A percentile compares a stretch with the other conserved stretches of the same genome.
phyloP scores from a whole-genome alignment of 2,888 invertebrate genomes.

The Cacoxenus indagator region DNA sequence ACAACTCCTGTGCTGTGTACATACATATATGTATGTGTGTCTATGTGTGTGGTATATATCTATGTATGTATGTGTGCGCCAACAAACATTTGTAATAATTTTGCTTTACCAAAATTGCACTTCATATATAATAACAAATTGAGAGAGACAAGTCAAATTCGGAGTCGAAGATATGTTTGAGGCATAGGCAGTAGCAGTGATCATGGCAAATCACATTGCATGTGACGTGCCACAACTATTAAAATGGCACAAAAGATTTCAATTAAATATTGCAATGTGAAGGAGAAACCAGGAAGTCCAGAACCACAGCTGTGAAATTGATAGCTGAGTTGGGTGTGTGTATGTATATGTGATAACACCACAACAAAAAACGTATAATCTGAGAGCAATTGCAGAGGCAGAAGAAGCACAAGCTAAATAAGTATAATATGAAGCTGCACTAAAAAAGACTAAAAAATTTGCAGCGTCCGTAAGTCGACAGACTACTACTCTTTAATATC shows the following conservation, averaged over 20 bases:
- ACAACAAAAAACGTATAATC: too few species aligned
- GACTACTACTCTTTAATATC: too few species aligned
- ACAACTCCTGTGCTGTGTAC: background rate
- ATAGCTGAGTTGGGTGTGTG: background rate
- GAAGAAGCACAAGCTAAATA: too few species aligned
- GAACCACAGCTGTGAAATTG: background rate
- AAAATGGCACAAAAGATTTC: background rate
- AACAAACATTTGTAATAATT: background rate
- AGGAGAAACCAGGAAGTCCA: background rate
- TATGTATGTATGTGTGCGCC: too few species aligned
- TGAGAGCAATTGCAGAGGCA: too few species aligned
- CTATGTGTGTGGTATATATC: background rate
- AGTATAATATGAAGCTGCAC: too few species aligned
- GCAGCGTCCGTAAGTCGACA: too few species aligned
- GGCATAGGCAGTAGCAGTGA: background rate
- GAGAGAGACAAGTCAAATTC: background rate
- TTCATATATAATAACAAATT: background rate
- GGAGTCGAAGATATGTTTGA: background rate
- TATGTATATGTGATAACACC: too few species aligned
- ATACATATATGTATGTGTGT: background rate
- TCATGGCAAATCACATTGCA: background rate
- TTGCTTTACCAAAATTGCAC: background rate
- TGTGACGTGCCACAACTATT: background rate
- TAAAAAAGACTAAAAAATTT: too few species aligned
- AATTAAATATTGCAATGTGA: background rate